Base-by-base conservation (phyloP, 2,113 vertebrate species). In the Lamprotornis superbus region DNA sequence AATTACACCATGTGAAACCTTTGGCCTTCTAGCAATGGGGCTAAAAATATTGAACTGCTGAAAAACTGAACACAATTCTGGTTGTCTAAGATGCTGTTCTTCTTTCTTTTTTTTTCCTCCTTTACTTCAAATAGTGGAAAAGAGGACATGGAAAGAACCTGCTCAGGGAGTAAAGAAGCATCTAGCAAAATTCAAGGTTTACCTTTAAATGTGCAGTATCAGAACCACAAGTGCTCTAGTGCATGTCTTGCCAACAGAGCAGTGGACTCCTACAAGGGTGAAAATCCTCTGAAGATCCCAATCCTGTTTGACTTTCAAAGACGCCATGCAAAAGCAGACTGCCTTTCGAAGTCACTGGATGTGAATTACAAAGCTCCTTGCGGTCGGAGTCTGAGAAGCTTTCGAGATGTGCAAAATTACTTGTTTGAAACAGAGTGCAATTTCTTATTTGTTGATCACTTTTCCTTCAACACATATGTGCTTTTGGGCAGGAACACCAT, bases 321-420 rank as follows among this genome's bases (percentile, higher is more conserved):
- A 68, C 96, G 98, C 71, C 98, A 98, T 7, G 97, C 98, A 18
- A 97, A 96, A 91, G 97, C 97, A 39, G 93, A 97, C 69, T 96
- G 76, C 93, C 90, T 94, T 25, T 98, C 97, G 0, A 96, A 95
- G 17, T 89, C 95, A 2, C 82, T 97, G 70, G 98, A 98, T 6
- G 98, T 99, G 19, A 85, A 97, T 61, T 99, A 99, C 64, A 98
- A 98, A 96, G 96, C 99, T 9, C 99, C 99, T 3, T 99, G 99
- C 22, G 99, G 99, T 24, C 98, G 96, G 59, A 98, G 97, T 74
- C 98, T 99, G 35, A 96, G 98, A 74, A 98, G 97, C 94, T 97
- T 98, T 33, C 94, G 95, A 15, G 99, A 99, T 2, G 99, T 99
- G 79, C 97, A 93, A 46, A 95, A 95, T 52, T 99, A 98, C 93